Evolutionary conservation across 2,113 vertebrate genomes (phyloP).

Genomic region (Haplotaxodon microlepis): DNA sequence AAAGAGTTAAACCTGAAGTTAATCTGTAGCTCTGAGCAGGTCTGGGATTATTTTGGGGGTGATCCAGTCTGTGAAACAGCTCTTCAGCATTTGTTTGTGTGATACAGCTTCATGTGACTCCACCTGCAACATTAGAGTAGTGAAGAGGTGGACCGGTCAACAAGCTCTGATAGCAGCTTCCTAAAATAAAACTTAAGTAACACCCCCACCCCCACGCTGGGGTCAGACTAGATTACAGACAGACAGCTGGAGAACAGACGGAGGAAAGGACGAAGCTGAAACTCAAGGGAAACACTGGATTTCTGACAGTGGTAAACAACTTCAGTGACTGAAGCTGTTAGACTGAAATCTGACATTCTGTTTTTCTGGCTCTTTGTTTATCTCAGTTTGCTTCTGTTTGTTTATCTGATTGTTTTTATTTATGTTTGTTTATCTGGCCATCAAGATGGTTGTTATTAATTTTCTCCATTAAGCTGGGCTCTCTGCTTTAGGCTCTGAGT

Average conservation of each 20-base stretch:
- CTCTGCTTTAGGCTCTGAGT: background rate
- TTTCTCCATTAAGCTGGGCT: background rate
- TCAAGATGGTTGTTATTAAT: background rate
- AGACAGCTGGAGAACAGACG: background rate
- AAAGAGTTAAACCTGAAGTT: background rate
- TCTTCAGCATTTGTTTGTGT: background rate
- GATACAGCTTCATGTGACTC: background rate
- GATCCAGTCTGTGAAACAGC: background rate
- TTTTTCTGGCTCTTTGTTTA: background rate
- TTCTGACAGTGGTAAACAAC: background rate
- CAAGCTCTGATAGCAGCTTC: background rate
- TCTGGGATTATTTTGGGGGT: background rate
- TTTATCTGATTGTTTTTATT: background rate
- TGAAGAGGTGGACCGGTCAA: background rate
- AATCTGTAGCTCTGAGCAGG: background rate
- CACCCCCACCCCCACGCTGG: background rate
- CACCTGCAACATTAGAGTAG: background rate
- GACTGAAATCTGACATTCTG: background rate
- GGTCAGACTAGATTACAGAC: background rate
- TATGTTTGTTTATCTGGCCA: background rate
- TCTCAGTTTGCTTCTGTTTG: background rate
- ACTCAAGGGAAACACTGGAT: background rate
- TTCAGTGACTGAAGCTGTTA: background rate
- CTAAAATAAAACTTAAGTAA: constrained; percentile 34
- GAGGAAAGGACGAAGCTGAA: background rate